Evolutionary conservation across 2,888 invertebrate genomes (phyloP), one percentile per base, ranked within the genome.

Genomic region (Ichneumon xanthorius): DNA sequence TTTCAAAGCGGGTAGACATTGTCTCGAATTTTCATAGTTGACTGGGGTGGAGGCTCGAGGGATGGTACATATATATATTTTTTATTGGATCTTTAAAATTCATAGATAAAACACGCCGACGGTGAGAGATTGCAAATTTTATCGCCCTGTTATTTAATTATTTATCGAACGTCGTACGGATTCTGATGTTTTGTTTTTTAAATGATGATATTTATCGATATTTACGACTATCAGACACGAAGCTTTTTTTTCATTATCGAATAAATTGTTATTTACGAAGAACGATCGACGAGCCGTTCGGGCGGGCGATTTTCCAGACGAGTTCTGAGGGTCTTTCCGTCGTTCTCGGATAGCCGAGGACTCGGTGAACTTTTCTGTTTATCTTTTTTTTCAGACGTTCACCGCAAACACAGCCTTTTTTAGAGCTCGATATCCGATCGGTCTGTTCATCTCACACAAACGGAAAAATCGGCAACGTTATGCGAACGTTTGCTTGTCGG

Each of bases 191-290:
- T 16, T 45, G 16, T 45, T 14, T 14, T 14, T 45, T 40, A 1
- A 40, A 14, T 16, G 16, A 45, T 16, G 45, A 45, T 45, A 37
- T 53, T 71, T 53, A 37, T 16, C 53, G 53, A 55, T 71, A 58
- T 58, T 58, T 22, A 58, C 26, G 58, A 58, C 14, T 58, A 58
- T 58, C 58, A 58, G 30, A n/a, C 33, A 53, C 55, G 48, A 78
- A 78, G 45, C 68, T 68, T 40, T 58, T 26, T 58, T 58, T 22
- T 76, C 37, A 55, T 63, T 71, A 63, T 79, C 70, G 79, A 71
- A 71, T 61, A 58, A 71, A 71, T 73, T 65, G 55, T 73, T 65
- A 73, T 73, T 55, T 73, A 75, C 67, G 67, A 73, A 73, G 70
- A 78, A 73, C 65, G 72, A 65, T 72, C 40, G 55, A 80, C n/a